Evolutionary conservation across 2,113 vertebrate species (phyloP).

Genomic region (Muscicapa adusta): DNA sequence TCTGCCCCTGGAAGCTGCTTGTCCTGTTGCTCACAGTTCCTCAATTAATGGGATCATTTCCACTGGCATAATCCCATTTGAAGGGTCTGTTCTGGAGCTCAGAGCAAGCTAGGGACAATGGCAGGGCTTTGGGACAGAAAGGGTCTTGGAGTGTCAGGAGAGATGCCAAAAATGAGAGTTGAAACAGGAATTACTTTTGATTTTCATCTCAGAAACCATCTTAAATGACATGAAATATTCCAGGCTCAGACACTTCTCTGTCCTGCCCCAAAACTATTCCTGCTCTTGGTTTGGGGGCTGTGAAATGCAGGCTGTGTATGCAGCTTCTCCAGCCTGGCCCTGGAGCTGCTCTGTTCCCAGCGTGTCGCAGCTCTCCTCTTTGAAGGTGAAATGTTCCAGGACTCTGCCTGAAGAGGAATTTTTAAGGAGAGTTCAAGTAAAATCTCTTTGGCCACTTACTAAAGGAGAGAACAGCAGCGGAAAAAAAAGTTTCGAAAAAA

Average conservation of each 20-base stretch:
- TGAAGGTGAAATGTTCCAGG: conserved; percentile 44
- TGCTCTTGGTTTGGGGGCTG: not conserved
- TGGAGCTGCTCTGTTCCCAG: not conserved
- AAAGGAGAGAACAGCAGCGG: not conserved
- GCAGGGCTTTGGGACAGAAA: not conserved
- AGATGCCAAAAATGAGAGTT: not conserved
- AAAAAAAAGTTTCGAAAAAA: not conserved
- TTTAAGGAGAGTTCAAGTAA: conserved; percentile 27
- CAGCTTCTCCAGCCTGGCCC: not conserved
- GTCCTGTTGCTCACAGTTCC: not conserved
- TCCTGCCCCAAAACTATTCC: not conserved
- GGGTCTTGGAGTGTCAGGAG: not conserved
- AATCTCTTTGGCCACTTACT: not conserved
- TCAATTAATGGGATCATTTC: not conserved
- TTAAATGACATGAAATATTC: not conserved
- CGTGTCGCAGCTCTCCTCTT: not conserved
- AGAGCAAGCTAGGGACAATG: not conserved
- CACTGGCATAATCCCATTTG: not conserved
- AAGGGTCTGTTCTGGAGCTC: not conserved
- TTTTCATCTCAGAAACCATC: not conserved
- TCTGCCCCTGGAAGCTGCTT: not conserved
- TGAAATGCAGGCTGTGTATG: not conserved
- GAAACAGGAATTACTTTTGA: not conserved
- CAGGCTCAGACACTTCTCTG: not conserved
- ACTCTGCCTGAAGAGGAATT: conserved; percentile 18